These are phyloP conservation scores for Proisotoma minuta DNA, from an alignment of 2,888 invertebrate species.

Conservation along the genomic window DNA sequence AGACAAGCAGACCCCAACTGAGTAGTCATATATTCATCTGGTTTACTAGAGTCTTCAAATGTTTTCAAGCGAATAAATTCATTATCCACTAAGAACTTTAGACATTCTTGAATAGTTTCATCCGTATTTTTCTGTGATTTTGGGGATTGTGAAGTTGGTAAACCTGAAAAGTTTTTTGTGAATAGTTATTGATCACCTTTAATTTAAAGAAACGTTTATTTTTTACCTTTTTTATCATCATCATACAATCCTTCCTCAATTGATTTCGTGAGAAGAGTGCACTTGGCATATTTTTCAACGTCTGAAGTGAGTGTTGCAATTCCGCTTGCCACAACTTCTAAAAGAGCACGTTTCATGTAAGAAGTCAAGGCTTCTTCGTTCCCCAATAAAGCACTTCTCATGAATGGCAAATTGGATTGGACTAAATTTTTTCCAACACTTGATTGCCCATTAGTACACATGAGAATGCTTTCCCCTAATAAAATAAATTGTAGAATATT, in stretches of 20 bases:
- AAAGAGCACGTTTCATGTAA: slow-evolving; percentile 56
- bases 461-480: slow-evolving; percentile 81
- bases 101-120: slow-evolving; percentile 54
- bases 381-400: slow-evolving; percentile 37
- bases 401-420: slow-evolving; percentile 50
- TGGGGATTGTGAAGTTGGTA: slow-evolving; percentile 40
- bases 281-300: slow-evolving; percentile 69
- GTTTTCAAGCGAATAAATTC: slow-evolving; percentile 63
- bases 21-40: slow-evolving; percentile 64
- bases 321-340: slow-evolving; percentile 73
- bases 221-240: slow-evolving; percentile 7
- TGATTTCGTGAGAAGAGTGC: slow-evolving; percentile 63
- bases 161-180: no score
- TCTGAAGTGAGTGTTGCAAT: slow-evolving; percentile 69
- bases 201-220: not conserved
- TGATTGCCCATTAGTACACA: slow-evolving; percentile 74
- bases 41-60: slow-evolving; percentile 29
- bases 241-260: slow-evolving; percentile 17
- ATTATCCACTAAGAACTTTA: slow-evolving; percentile 69
- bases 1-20: slow-evolving; percentile 88
- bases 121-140: slow-evolving; percentile 48
- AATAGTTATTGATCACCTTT: not conserved
- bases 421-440: slow-evolving; percentile 67
- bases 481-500: not conserved
- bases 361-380: slow-evolving; percentile 50